Base-by-base conservation (phyloP, 2,113 vertebrate species). In the Microtus ochrogaster region DNA sequence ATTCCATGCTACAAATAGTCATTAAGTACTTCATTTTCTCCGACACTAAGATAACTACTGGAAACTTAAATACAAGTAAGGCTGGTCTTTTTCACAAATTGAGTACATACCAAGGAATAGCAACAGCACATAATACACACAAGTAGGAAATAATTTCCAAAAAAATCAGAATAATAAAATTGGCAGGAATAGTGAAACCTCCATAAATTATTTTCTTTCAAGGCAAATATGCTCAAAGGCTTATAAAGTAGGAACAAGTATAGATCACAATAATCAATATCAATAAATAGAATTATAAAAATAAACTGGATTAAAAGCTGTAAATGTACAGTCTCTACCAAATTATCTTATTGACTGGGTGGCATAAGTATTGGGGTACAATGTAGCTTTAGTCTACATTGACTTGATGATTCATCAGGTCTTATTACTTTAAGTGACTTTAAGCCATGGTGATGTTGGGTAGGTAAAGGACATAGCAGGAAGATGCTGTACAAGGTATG, bases 1-100 rank as follows among this genome's bases (percentile, higher is more conserved):
- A 81, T 61, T 93, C 52, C n/a, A 5, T 65, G 52, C 36, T 76
- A 87, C 63, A 85, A 72, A 33, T 87, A 81, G 39, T 89, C 94
- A 79, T 74, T 78, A 94, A 79, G 55, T 70, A 36, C 28, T 87
- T 79, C 44, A 22, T 90, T 95, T 44, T 73, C 79, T 90, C 78
- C 70, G 30, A 70, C 7, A 49, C 28, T 87, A 55, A 95, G 68
- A 19, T n/a, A 79, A 30, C 30, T 63, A 9, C 36, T 90, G 2
- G 28, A n/a, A 41, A 44, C 73, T 89, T 52, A 74, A 96, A 63
- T 55, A 63, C 49, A 89, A 94, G 17, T 72, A 77, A 47, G n/a
- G 81, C 58, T 47, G 2, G 39, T 47, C 33, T 91, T 93, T 81
- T 30, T 49, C 21, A 19, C 10, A 14, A 84, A 41, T 28, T 44